Conservation (phyloP, 2,888 invertebrate species). For the Leptopterna dolabrata region DNA sequence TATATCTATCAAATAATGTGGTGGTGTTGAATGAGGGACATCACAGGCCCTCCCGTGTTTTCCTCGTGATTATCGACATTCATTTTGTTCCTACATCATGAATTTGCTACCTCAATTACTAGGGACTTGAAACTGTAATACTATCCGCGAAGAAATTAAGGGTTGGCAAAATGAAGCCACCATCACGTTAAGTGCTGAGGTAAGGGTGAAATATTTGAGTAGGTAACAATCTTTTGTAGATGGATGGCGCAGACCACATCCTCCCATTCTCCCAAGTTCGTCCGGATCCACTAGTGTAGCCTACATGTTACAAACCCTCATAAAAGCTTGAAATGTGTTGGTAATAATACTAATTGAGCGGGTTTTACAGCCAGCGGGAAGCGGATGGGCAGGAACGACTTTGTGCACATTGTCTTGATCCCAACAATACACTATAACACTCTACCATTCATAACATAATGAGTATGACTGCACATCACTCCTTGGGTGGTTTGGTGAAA, state of each 20-base stretch:
- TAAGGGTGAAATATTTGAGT: background rate
- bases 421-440: slow-evolving; percentile 17
- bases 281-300: background rate
- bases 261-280: background rate
- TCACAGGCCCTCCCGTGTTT: no score
- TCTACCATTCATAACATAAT: background rate
- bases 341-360: slow-evolving; percentile 37
- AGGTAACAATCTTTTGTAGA: background rate
- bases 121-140: no score
- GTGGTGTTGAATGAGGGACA: no score
- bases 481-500: slow-evolving; percentile 7
- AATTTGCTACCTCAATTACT: no score
- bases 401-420: background rate
- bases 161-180: background rate
- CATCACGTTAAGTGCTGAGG: background rate
- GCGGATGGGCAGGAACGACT: background rate
- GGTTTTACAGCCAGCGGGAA: background rate
- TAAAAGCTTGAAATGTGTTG: slow-evolving; percentile 25
- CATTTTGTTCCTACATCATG: no score
- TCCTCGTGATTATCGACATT: no score
- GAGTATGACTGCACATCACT: slow-evolving; percentile 14
- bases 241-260: background rate
- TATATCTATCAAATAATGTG: no score
- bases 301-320: background rate
- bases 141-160: background rate